Conservation (phyloP, 1,140 invertebrate genomes). For the Drosophila seguyi region DNA sequence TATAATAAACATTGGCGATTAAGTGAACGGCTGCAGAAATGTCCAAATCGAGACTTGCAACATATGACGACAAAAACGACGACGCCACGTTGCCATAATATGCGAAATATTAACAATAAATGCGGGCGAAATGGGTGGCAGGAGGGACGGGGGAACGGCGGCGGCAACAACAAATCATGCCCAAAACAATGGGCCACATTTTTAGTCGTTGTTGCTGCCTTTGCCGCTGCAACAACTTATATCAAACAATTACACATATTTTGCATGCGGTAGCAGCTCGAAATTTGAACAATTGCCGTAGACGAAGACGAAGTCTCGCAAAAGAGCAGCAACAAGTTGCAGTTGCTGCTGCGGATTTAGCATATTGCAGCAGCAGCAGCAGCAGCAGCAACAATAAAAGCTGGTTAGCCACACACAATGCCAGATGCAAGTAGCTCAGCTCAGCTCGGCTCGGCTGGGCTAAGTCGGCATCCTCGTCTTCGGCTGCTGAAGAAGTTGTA, state of each 20-base stretch:
- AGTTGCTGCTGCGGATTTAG: constrained; percentile 14
- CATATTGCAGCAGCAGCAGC: constrained; percentile 59
- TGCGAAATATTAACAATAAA: constrained; percentile 82
- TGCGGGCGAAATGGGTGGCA: constrained; percentile 28
- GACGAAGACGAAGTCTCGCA: constrained; percentile 37
- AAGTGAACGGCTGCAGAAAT: constrained; percentile 58
- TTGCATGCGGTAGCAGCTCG: constrained; percentile 73
- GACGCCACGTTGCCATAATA: constrained; percentile 71
- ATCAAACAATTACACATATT: constrained; percentile 85
- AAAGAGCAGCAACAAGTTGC: constrained; percentile 36
- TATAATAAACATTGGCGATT: constrained; percentile 78
- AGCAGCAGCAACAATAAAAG: constrained; percentile 52
- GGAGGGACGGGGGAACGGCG: neutral
- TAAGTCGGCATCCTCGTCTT: constrained; percentile 46
- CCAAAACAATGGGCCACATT: constrained; percentile 84
- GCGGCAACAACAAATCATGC: constrained; percentile 82
- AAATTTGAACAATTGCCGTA: constrained; percentile 66
- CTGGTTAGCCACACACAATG: constrained; percentile 55
- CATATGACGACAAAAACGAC: constrained; percentile 65
- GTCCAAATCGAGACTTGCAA: constrained; percentile 58
- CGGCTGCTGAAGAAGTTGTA: constrained; percentile 64
- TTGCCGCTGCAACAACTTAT: constrained; percentile 71
- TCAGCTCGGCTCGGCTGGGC: constrained; percentile 3
- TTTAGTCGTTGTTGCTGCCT: constrained; percentile 60
- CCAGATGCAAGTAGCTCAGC: constrained; percentile 36